A percentile compares a stretch with the other conserved stretches of the same genome.
Conservation (phyloP, 2,113 vertebrate genomes). For the Hemichromis elongatus region DNA sequence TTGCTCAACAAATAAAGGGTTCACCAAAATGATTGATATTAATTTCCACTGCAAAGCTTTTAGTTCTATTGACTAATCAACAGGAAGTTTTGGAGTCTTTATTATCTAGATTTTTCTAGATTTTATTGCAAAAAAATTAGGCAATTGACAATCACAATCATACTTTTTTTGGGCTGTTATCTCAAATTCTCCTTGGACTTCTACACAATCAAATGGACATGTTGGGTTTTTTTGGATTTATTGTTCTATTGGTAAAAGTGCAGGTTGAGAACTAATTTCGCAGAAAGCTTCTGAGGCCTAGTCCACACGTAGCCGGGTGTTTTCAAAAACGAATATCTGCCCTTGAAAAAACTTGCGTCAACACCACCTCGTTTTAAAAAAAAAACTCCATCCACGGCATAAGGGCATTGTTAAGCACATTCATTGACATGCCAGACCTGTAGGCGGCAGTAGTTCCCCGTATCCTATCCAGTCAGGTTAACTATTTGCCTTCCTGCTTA, state of each 20-base stretch:
- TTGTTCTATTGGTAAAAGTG: background rate
- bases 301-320: too few species aligned
- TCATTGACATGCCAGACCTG: too few species aligned
- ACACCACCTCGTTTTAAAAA: too few species aligned
- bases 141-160: background rate
- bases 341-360: too few species aligned
- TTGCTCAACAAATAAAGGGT: fast-evolving
- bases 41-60: background rate
- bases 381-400: too few species aligned
- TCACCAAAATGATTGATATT: fast-evolving
- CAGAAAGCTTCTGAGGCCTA: background rate
- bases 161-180: background rate
- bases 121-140: background rate
- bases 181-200: background rate
- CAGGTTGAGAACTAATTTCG: fast-evolving
- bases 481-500: too few species aligned
- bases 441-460: too few species aligned
- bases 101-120: background rate
- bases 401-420: too few species aligned
- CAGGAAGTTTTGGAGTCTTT: background rate
- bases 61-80: background rate
- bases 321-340: too few species aligned
- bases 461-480: too few species aligned
- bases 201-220: background rate
- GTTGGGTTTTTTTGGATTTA: too few species aligned